Evolutionary conservation across 2,888 invertebrate genomes (phyloP), one percentile per base, ranked within the genome.

Genomic region (Amblyteles armatorius): DNA sequence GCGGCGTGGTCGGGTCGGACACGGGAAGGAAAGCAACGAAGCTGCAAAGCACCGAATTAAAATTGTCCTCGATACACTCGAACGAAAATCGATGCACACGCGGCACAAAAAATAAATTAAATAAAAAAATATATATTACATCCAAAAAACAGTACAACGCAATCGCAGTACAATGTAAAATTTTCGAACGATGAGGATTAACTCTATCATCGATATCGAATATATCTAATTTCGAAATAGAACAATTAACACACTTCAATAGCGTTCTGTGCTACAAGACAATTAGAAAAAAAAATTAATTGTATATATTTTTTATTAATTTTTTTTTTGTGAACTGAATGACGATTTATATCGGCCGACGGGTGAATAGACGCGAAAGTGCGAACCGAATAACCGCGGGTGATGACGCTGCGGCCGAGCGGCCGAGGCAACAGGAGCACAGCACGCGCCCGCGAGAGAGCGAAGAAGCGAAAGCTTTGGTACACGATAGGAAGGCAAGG

Each of bases 381-480:
- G 67, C 60, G 72, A 84, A 68, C 79, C 71, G 83, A 83, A 80
- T 77, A 77, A 81, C 57, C 57, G 44, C 81, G 84, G 16, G 29
- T n/a, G 60, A 81, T 73, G 84, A 81, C 78, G 81, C 74, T 77
- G 81, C 72, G 73, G 60, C 77, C 29, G 55, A 65, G 72, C 55
- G 78, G 69, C 44, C 69, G 78, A 55, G 60, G 9, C 78, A 52
- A 79, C 22, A 57, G 22, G 48, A 44, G 22, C n/a, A 68, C 19
- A 84, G 77, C 80, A 80, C 80, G 65, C 44, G 74, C 33, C 81
- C 77, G 68, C 84, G 72, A 73, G 80, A 80, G 84, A 73, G 60
- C 68, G 81, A 81, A 81, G 73, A 55, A 84, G 84, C 84, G 84
- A 84, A 84, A 84, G 84, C 81, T 44, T 44, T 78, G 73, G 68